phyloP scores from a whole-genome alignment of 2,888 invertebrate genomes.

The Polyommatus iphigenia region DNA sequence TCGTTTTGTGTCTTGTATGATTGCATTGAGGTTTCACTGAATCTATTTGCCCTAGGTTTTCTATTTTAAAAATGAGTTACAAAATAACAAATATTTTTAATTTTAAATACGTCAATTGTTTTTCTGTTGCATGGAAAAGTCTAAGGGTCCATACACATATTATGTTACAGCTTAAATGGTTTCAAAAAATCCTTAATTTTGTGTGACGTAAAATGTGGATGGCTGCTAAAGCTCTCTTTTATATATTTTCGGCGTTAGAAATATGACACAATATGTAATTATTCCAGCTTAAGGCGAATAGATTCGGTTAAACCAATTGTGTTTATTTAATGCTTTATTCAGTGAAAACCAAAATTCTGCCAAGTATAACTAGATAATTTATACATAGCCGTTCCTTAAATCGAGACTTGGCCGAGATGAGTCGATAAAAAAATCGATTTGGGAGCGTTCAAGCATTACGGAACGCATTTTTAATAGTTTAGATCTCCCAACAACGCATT shows the following conservation, averaged over 20 bases:
- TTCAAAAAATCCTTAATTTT: background rate
- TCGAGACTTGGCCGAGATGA: background rate
- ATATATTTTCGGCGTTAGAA: background rate
- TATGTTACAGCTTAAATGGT: background rate
- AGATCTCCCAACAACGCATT: too few species aligned
- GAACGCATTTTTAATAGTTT: background rate
- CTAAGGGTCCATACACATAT: background rate
- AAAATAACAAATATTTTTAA: background rate
- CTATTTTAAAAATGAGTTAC: background rate
- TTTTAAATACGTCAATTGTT: background rate
- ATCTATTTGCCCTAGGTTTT: background rate
- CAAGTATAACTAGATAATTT: constrained; percentile 28
- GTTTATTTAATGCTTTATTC: constrained; percentile 27
- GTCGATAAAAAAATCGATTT: background rate
- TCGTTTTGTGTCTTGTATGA: constrained; percentile 38
- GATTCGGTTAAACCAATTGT: background rate
- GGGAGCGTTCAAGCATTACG: background rate
- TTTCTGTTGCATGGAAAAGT: background rate
- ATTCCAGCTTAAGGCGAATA: background rate
- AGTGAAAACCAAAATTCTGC: constrained; percentile 30
- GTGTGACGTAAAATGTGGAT: background rate
- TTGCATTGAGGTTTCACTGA: constrained; percentile 25
- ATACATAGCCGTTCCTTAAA: constrained; percentile 10
- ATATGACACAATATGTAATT: background rate
- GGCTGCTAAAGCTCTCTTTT: too few species aligned